Evolutionary conservation across 2,888 invertebrate species (phyloP), one percentile per base, ranked within the genome.

Genomic region (Aleiodes alternator): DNA sequence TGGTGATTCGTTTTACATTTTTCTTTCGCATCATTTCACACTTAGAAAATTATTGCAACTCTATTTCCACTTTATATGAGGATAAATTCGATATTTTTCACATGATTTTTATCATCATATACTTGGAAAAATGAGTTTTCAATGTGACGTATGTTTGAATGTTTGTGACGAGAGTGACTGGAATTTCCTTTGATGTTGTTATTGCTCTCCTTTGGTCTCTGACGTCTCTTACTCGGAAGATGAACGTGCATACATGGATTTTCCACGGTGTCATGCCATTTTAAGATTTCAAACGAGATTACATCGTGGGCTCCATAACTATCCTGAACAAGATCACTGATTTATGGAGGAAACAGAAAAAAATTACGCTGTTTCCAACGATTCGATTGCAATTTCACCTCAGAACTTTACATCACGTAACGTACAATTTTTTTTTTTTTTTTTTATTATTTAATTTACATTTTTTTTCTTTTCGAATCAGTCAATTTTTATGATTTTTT

Each of bases 151-250:
- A 8, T 16, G 23, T 75, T 29, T 23, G 69, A 38, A n/a, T 69
- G 57, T 8, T 31, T 75, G 68, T 72, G 72, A 72, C 48, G 43
- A 48, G 72, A 16, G 76, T 56, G 69, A 69, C 43, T 76, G 75
- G 48, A 34, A 64, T 48, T 64, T 48, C 64, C 48, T 64, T 64
- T 64, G 64, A 48, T 14, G 64, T 61, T 61, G 11, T 55, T 34
- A 7, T 59, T 59, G 1, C 43, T 48, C 11, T 64, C 14, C 11
- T 64, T 14, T 43, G n/a, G 38, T 9, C 4, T 16, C 14, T 64
- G 64, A 48, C 23, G 64, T 64, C 64, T 16, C 11, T 14, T 64
- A 48, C 43, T 64, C 14, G 64, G 43, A 64, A 23, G 64, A 64
- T 14, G 64, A 11, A 23, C 12, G 16, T 43, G 14, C 64, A 61